Conservation (phyloP, 2,797 vertebrate species). For the Melanotaenia maccullochi region DNA sequence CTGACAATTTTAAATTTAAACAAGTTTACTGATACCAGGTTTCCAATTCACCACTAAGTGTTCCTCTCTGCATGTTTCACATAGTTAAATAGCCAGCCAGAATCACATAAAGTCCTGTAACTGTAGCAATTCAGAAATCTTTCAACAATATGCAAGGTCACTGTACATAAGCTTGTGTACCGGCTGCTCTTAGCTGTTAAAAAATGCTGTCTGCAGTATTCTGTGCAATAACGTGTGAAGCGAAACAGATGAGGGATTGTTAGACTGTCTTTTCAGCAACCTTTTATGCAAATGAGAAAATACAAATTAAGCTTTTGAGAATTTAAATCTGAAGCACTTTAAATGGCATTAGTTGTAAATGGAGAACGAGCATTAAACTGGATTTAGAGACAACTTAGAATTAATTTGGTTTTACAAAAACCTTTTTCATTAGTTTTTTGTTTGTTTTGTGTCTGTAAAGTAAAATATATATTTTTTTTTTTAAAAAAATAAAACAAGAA, state of each 20-base stretch:
- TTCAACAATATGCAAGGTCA: constrained; percentile 30
- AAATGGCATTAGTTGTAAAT: constrained; percentile 45
- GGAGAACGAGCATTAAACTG: constrained; percentile 47
- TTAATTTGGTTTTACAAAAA: constrained; percentile 24
- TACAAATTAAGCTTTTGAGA: constrained; percentile 35
- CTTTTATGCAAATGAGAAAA: constrained; percentile 62
- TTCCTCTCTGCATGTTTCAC: constrained; percentile 17
- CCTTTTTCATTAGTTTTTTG: constrained; percentile 20
- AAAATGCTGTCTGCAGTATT: constrained; percentile 31
- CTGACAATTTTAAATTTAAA: neutral
- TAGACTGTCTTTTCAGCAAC: constrained; percentile 43
- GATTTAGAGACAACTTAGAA: constrained; percentile 21
- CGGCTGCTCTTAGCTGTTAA: constrained; percentile 34
- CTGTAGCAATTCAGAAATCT: constrained; percentile 22
- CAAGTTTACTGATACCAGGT: neutral
- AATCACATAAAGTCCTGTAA: constrained; percentile 3
- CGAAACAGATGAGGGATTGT: constrained; percentile 32
- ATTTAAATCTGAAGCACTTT: constrained; percentile 73
- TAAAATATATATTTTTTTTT: constrained; percentile 10
- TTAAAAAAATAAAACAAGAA: neutral
- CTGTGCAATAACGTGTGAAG: constrained; percentile 59
- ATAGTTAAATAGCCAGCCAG: constrained; percentile 13
- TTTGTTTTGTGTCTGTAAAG: constrained; percentile 20
- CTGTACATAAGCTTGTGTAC: constrained; percentile 20
- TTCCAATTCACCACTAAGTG: constrained; percentile 12